Evolutionary conservation across 2,888 invertebrate genomes (phyloP), one percentile per base, ranked within the genome.

Genomic region (Diarsia mendica): DNA sequence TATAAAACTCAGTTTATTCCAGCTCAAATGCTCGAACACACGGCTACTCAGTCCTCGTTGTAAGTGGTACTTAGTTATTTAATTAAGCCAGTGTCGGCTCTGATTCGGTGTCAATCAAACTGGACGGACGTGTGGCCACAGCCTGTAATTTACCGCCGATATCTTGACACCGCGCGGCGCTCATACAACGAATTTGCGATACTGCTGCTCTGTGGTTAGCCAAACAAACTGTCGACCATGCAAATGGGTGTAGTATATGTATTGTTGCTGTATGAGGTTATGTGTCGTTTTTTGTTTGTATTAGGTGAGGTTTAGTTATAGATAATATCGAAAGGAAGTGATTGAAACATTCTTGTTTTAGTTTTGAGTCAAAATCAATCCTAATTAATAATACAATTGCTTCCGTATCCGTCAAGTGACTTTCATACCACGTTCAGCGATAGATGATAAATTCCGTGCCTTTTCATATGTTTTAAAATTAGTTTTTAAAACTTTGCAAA

Each of bases 91-190:
- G 60, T 46, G 67, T 71, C 67, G 64, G 75, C 71, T 86, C 72
- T 82, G 81, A 80, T 77, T 80, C 71, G 49, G 69, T 80, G 89
- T 90, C 91, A 87, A 86, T 90, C 87, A 89, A 66, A 77, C 23
- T 74, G 80, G 79, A 83, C 79, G 80, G 74, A 76, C 77, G 82
- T 53, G 69, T 75, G 49, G 68, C 70, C 75, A 46, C 69, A 64
- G 77, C 76, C 86, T 89, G 82, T 91, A 90, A 91, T 91, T 91
- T 90, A 85, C 80, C 67, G 82, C 46, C 49, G 83, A 83, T 86
- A 83, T 84, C 85, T 84, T 83, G 83, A 87, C 79, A 75, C 69
- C 49, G n/a, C n/a, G n/a, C n/a, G 63, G 82, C 74, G 66, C 78
- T 81, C 70, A 74, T 72, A 60, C 85, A 73, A 83, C 66, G 63